Evolutionary conservation across 2,797 vertebrate species (phyloP), one percentile per base, ranked within the genome.

Genomic region (Crossoptilon crossoptilon): DNA sequence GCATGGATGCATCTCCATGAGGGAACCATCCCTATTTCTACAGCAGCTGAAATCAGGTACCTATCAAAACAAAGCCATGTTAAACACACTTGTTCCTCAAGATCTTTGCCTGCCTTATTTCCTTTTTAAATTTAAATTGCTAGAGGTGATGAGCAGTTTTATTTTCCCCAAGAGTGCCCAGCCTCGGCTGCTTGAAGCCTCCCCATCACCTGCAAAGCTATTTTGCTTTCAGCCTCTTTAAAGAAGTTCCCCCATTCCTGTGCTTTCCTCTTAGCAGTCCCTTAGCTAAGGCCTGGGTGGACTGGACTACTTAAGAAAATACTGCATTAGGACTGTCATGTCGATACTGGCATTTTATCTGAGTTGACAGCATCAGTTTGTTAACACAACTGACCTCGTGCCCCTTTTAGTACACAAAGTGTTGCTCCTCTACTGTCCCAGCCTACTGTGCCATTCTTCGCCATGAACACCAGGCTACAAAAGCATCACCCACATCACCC

Each of bases 281-380:
- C 53, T 37, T 37, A 37, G 35, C 35, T 37, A 37, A 37, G 35
- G 35, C 29, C 41, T 19, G 26, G 3, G 5, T 9, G 14, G 17
- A 16, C 69, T 1, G 3, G 49, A 33, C 58, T 62, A 62, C 67
- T 7, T 60, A 66, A 37, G 33, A 41, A 37, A 71, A 68, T 15
- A n/a, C 16, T 2, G 35, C 31, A 3, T 6, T 26, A 31, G 35
- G 53, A 46, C 29, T 23, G 5, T 14, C 39, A 48, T 0, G 1
- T 71, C 72, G 68, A 4, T 56, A 39, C 58, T 33, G 21, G 24
- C 60, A 51, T 83, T 74, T 44, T 33, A 78, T 23, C 63, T 0
- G 1, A 68, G 39, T 1, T 88, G 87, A 88, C 74, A 90, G 22
- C 31, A 59, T 78, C 70, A 33, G 19, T 66, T 44, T 72, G 37